phyloP scores from a whole-genome alignment of 2,797 vertebrate species.

The Loriculus beryllinus region DNA sequence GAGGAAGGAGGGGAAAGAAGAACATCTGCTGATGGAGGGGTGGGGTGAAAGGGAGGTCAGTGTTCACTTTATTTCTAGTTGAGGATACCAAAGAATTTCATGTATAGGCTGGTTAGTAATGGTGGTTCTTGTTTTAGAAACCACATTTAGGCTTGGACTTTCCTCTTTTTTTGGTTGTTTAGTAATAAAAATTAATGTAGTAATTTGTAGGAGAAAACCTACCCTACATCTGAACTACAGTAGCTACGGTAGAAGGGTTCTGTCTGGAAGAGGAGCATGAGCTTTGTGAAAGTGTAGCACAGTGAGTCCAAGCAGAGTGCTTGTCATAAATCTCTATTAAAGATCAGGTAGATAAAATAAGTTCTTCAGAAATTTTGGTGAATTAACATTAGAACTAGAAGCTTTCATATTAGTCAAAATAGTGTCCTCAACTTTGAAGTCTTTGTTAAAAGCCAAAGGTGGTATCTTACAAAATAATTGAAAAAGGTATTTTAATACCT shows the following conservation, averaged over 20 bases:
- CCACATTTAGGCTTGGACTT: not conserved
- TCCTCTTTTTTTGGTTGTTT: not conserved
- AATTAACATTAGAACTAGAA: not conserved
- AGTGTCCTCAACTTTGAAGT: not conserved
- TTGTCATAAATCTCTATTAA: not conserved
- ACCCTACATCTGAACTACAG: not conserved
- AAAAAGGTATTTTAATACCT: not conserved
- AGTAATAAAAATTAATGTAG: not conserved
- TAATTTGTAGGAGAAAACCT: accelerated
- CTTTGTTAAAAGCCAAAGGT: not conserved
- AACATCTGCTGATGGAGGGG: not conserved
- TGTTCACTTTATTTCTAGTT: not conserved
- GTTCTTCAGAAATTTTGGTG: not conserved
- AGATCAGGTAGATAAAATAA: not conserved
- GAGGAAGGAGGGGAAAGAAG: not conserved
- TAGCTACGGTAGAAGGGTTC: not conserved
- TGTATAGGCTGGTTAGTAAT: not conserved
- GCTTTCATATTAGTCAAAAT: not conserved
- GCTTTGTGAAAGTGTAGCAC: not conserved
- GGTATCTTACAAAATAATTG: not conserved
- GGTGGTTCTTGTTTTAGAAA: not conserved
- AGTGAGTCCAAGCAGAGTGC: not conserved
- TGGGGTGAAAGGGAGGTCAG: accelerated
- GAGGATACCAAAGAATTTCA: not conserved
- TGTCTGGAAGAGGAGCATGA: not conserved